These are phyloP conservation scores for Macropis europaea DNA, from an alignment of 2,888 invertebrate genomes.

Conservation along the genomic window DNA sequence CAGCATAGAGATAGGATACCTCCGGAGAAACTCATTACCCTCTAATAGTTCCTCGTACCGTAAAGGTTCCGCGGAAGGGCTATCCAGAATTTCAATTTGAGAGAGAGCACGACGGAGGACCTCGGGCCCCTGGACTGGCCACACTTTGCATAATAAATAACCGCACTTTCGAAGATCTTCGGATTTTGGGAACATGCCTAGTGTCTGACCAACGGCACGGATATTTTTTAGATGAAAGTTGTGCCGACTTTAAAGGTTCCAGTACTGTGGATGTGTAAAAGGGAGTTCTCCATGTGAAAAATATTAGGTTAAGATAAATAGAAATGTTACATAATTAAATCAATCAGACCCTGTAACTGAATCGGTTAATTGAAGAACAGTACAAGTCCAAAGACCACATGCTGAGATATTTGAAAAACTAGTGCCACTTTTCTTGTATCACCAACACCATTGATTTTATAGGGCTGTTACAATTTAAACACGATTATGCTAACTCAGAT, in stretches of 20 bases:
- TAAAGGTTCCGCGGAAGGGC: constrained; percentile 56
- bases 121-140: constrained; percentile 14
- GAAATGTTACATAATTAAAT: too few species aligned
- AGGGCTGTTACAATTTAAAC: too few species aligned
- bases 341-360: too few species aligned
- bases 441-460: too few species aligned
- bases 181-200: constrained; percentile 14
- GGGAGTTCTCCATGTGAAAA: too few species aligned
- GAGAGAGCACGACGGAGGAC: constrained; percentile 28
- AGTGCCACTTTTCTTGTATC: too few species aligned
- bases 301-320: too few species aligned
- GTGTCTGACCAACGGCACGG: background rate
- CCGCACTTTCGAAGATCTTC: constrained; percentile 34
- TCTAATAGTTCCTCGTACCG: constrained; percentile 73
- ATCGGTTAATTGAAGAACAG: too few species aligned
- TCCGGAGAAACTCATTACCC: constrained; percentile 71
- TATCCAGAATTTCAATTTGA: constrained; percentile 73
- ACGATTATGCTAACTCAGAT: too few species aligned
- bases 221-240: constrained; percentile 16
- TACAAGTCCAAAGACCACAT: too few species aligned
- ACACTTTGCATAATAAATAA: constrained; percentile 68
- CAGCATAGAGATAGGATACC: constrained; percentile 63
- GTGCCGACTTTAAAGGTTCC: background rate
- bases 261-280: too few species aligned
- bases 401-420: too few species aligned